These are phyloP conservation scores for Hypena proboscidalis DNA, from an alignment of 2,888 invertebrate genomes.

Conservation along the genomic window DNA sequence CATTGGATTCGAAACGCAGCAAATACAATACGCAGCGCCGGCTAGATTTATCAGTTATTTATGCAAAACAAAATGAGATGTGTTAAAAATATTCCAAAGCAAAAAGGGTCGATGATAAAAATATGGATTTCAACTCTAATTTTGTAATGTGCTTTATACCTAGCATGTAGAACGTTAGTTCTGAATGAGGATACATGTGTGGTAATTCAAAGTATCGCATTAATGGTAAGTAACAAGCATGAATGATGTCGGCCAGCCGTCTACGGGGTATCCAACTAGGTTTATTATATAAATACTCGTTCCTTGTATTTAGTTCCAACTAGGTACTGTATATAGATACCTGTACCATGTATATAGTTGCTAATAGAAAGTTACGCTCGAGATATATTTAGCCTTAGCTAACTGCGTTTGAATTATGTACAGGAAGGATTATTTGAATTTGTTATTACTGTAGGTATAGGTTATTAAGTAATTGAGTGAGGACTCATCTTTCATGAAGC, in stretches of 20 bases:
- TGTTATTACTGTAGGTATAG: not conserved
- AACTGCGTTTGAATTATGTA: slow-evolving; percentile 6
- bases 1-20: too few relatives aligned
- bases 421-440: not conserved
- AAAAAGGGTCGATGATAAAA: too few relatives aligned
- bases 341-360: slow-evolving; percentile 3
- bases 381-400: slow-evolving; percentile 31
- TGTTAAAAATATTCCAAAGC: too few relatives aligned
- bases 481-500: not conserved
- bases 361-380: slow-evolving; percentile 33
- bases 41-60: too few relatives aligned
- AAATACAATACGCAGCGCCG: too few relatives aligned
- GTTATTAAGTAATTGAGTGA: not conserved
- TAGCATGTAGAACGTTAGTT: too few relatives aligned
- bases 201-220: slow-evolving; percentile 12
- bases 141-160: too few relatives aligned
- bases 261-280: slow-evolving; percentile 15
- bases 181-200: not conserved
- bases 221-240: too few relatives aligned
- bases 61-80: too few relatives aligned
- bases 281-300: slow-evolving; percentile 7
- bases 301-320: too few relatives aligned
- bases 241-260: slow-evolving; percentile 25
- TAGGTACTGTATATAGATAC: slow-evolving; percentile 9
- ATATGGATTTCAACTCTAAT: too few relatives aligned